Conservation (phyloP, 2,888 invertebrate genomes). For the Campoplex nolae region DNA sequence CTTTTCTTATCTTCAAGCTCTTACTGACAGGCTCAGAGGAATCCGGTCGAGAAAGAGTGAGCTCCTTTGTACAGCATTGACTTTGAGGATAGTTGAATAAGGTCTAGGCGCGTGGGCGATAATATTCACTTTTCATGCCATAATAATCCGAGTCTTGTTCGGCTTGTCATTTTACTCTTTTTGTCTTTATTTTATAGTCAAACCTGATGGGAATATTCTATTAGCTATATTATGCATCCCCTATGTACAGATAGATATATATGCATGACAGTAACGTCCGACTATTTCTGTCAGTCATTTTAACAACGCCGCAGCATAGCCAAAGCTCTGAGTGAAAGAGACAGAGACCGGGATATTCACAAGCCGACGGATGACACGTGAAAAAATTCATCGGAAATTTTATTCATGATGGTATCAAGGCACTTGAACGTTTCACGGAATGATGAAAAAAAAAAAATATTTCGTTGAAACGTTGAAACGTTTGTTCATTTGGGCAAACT, state of each 20-base stretch:
- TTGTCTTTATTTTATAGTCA: conserved; percentile 47
- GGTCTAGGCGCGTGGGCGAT: conserved; percentile 66
- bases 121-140: conserved; percentile 72
- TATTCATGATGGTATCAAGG: background rate
- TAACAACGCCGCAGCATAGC: conserved; percentile 44
- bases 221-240: conserved; percentile 37
- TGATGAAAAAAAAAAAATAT: too few species aligned
- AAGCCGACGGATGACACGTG: background rate
- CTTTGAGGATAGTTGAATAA: conserved; percentile 67
- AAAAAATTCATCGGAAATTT: background rate
- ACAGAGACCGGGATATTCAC: background rate
- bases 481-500: too few species aligned
- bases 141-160: conserved; percentile 58
- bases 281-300: conserved; percentile 64
- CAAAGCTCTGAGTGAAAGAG: conserved; percentile 39
- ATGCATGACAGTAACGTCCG: conserved; percentile 50
- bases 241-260: conserved; percentile 27
- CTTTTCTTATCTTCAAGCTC: background rate
- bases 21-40: background rate
- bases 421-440: background rate
- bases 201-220: conserved; percentile 57
- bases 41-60: conserved; percentile 1
- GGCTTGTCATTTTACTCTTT: conserved; percentile 16
- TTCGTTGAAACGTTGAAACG: too few species aligned
- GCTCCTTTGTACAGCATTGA: conserved; percentile 52